Conservation (phyloP, 2,888 invertebrate genomes). For the Pachydiplax longipennis region DNA sequence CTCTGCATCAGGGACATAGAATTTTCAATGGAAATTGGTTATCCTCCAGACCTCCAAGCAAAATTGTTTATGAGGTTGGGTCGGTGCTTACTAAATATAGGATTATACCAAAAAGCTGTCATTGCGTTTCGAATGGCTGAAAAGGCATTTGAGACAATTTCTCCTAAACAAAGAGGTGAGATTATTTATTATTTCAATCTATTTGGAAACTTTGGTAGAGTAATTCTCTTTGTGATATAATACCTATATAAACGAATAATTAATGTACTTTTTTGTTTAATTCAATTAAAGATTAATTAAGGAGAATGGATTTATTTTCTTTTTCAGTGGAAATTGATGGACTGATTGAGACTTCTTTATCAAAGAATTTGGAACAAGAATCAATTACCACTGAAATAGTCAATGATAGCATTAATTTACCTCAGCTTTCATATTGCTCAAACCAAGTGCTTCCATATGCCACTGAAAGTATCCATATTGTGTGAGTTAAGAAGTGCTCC, state of each 20-base stretch:
- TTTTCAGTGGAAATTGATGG: slow-evolving; percentile 3
- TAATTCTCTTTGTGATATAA: too few species aligned
- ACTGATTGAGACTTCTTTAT: background rate
- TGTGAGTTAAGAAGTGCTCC: background rate
- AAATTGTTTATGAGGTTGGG: slow-evolving; percentile 16
- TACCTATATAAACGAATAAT: too few species aligned
- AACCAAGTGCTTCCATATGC: slow-evolving; percentile 16
- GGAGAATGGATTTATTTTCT: too few species aligned
- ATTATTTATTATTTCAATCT: too few species aligned
- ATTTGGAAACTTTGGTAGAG: too few species aligned
- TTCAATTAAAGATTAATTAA: too few species aligned
- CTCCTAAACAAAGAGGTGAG: background rate
- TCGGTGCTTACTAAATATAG: background rate
- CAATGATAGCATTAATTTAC: background rate
- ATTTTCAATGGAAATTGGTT: background rate
- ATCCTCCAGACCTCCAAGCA: background rate
- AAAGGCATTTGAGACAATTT: background rate
- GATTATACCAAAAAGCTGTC: background rate
- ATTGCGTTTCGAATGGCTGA: background rate
- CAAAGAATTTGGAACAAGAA: background rate
- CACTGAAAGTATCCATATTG: background rate
- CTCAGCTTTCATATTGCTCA: background rate
- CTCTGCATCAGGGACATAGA: background rate
- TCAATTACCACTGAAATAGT: background rate
- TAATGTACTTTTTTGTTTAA: too few species aligned